Conservation (phyloP, 92 coral and sea anemone species). For the Palythoa heliodiscus region DNA sequence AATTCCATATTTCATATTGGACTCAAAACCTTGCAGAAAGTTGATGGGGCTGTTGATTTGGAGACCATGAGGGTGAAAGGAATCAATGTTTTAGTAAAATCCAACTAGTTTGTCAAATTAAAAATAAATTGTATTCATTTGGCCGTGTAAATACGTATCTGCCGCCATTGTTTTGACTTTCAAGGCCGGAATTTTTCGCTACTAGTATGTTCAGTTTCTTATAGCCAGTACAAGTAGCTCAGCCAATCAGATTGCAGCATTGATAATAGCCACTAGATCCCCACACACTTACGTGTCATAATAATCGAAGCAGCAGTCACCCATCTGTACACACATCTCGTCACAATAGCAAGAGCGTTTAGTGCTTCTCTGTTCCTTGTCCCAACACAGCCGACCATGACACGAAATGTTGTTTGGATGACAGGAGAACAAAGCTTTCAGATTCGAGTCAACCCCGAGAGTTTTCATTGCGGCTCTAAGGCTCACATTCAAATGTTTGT, state of each 20-base stretch:
- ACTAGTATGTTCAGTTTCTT: not conserved
- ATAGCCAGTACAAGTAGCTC: not conserved
- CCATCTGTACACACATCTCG: not conserved
- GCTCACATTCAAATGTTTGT: constrained; percentile 10
- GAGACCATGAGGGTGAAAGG: no score
- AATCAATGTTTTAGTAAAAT: no score
- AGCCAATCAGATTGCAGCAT: not conserved
- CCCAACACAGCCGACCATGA: constrained; percentile 24
- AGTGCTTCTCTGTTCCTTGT: not conserved
- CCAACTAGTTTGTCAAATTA: no score
- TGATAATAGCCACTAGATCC: no score
- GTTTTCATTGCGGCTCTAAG: constrained; percentile 12
- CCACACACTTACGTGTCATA: constrained; percentile 22
- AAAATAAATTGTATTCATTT: no score
- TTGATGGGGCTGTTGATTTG: no score
- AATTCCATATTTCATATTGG: no score
- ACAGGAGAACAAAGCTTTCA: constrained; percentile 10
- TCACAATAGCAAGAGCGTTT: constrained; percentile 26
- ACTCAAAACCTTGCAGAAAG: no score
- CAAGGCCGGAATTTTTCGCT: no score
- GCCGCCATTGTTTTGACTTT: no score
- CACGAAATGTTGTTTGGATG: constrained; percentile 16
- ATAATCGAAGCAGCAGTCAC: constrained; percentile 40
- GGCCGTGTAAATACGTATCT: no score
- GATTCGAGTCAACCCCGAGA: constrained; percentile 5